Evolutionary conservation across 2,888 invertebrate species (phyloP).

Genomic region (Melinopterus prodromus): DNA sequence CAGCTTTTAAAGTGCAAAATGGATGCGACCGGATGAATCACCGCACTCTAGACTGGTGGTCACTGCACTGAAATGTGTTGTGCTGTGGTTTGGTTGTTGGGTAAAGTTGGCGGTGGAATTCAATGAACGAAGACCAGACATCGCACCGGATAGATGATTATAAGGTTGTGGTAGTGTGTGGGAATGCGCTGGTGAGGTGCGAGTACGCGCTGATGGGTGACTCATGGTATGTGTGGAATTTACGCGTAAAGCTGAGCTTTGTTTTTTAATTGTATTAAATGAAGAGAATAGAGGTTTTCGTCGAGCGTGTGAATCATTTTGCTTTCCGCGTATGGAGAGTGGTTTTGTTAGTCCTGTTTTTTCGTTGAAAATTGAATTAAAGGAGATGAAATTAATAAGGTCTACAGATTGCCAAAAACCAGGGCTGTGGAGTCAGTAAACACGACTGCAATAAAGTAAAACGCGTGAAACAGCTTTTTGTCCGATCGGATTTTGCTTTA

Average conservation of each 20-base stretch:
- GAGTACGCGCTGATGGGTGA: not conserved
- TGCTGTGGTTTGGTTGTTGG: not conserved
- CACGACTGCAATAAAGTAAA: too few species aligned
- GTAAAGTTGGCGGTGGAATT: not conserved
- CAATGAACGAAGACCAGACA: not conserved
- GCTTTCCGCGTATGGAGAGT: not conserved
- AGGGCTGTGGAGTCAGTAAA: too few species aligned
- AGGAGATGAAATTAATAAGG: too few species aligned
- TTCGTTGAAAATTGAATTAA: too few species aligned
- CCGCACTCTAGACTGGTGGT: not conserved
- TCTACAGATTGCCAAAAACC: too few species aligned
- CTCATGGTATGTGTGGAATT: not conserved
- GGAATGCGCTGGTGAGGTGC: not conserved
- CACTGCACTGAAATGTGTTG: not conserved
- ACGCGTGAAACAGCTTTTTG: too few species aligned
- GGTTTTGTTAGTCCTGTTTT: not conserved
- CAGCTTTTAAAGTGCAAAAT: too few species aligned
- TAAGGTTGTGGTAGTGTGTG: not conserved
- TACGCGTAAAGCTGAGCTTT: not conserved
- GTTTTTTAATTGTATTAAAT: not conserved
- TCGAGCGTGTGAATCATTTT: not conserved
- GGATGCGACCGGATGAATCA: conserved; percentile 23
- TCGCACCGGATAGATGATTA: not conserved
- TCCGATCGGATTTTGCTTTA: too few species aligned
- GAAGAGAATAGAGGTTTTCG: not conserved